Percentiles rank a stretch among this genome's conserved stretches.
Conservation (phyloP, 2,797 vertebrate species). For the Xyrichtys novacula region DNA sequence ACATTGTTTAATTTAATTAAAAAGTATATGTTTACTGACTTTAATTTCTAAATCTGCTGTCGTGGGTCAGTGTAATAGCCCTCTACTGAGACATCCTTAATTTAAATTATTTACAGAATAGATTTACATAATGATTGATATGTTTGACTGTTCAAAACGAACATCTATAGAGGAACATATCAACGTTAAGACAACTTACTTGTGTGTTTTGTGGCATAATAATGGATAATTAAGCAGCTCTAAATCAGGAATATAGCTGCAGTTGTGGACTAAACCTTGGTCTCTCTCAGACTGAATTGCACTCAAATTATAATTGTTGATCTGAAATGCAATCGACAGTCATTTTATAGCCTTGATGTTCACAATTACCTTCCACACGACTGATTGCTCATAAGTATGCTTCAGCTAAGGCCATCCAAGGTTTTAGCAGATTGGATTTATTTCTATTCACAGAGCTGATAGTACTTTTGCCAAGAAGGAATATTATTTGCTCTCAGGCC, state of each 20-base stretch:
- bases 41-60: too few relatives aligned
- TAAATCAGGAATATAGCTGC: neutral
- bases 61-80: too few relatives aligned
- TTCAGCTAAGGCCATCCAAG: neutral
- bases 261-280: neutral
- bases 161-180: too few relatives aligned
- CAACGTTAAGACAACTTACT: too few relatives aligned
- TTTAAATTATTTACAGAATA: too few relatives aligned
- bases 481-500: slow-evolving; percentile 33
- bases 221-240: neutral
- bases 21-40: too few relatives aligned
- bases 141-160: too few relatives aligned
- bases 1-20: too few relatives aligned
- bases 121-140: too few relatives aligned
- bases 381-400: slow-evolving; percentile 12
- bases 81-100: too few relatives aligned
- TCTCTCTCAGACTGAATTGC: neutral
- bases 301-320: slow-evolving; percentile 4
- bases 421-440: slow-evolving; percentile 35
- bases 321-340: neutral
- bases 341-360: slow-evolving; percentile 11
- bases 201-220: neutral
- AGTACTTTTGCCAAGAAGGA: slow-evolving; percentile 23
- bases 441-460: slow-evolving; percentile 34
- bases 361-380: slow-evolving; percentile 5